Evolutionary conservation across 2,888 invertebrate genomes (phyloP).

Genomic region (Amitus sp.): DNA sequence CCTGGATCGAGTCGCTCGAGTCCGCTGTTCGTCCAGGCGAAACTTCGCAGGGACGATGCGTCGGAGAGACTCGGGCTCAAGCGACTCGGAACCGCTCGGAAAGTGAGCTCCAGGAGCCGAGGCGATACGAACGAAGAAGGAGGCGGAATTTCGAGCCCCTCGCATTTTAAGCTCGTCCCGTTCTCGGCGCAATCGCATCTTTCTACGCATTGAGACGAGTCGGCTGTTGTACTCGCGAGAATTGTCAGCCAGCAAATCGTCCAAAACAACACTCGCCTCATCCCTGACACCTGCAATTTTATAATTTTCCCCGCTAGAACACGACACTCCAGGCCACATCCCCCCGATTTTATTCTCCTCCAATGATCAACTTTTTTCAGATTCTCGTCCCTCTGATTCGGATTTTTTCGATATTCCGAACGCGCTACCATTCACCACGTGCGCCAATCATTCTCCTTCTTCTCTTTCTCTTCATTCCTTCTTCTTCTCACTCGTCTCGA

Average conservation of each 20-base stretch:
- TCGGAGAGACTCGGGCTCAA: conserved; percentile 47
- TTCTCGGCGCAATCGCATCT: conserved; percentile 62
- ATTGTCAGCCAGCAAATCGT: conserved; percentile 42
- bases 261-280: conserved; percentile 54
- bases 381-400: too few species aligned
- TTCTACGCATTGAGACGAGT: conserved; percentile 54
- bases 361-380: too few species aligned
- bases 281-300: conserved; percentile 54
- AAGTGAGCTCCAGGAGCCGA: conserved; percentile 60
- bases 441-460: too few species aligned
- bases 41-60: conserved; percentile 62
- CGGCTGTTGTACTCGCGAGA: too few species aligned
- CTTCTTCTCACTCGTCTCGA: neutral
- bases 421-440: too few species aligned
- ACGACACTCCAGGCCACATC: too few species aligned
- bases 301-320: too few species aligned
- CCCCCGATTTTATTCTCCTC: too few species aligned
- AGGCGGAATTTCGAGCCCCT: conserved; percentile 43
- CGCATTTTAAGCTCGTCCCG: conserved; percentile 57
- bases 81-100: conserved; percentile 68
- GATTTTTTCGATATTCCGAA: too few species aligned
- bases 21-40: conserved; percentile 72
- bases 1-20: conserved; percentile 66
- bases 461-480: neutral
- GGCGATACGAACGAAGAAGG: neutral